phyloP scores from a whole-genome alignment of 2,113 vertebrate species.

The Phyllostomus discolor region DNA sequence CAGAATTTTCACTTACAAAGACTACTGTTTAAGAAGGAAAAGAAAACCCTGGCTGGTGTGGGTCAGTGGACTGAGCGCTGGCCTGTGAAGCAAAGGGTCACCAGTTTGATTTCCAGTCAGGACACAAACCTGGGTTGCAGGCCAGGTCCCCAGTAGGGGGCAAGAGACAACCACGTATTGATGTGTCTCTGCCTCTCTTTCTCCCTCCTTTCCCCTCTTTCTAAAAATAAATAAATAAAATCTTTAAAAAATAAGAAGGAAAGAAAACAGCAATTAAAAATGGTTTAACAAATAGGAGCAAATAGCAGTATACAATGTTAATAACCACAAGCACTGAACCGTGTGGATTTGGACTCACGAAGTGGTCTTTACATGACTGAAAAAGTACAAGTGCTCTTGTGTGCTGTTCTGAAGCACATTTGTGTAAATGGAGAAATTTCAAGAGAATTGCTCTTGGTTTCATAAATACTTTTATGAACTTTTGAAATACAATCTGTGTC shows the following conservation, averaged over 20 bases:
- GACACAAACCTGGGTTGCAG: no score
- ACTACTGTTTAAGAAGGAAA: slow-evolving; percentile 6
- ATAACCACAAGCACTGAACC: neutral
- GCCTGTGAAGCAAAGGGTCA: no score
- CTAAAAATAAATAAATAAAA: no score
- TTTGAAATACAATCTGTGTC: slow-evolving; percentile 21
- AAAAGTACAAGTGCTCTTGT: slow-evolving; percentile 39
- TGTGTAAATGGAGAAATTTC: neutral
- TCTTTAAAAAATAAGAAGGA: neutral
- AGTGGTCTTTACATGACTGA: slow-evolving; percentile 14
- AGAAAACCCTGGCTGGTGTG: neutral
- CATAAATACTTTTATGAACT: slow-evolving; percentile 34
- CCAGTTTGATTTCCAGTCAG: no score
- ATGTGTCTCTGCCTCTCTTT: no score
- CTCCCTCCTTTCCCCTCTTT: no score
- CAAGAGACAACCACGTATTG: no score
- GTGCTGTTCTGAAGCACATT: slow-evolving; percentile 17
- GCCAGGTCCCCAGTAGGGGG: no score
- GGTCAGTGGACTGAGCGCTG: no score
- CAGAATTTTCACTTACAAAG: slow-evolving; percentile 20
- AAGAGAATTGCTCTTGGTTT: slow-evolving; percentile 29
- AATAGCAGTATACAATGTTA: neutral
- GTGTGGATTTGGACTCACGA: neutral
- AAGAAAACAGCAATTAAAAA: slow-evolving; percentile 48
- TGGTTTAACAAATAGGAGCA: slow-evolving; percentile 13